Conservation (phyloP, 2,888 invertebrate genomes). For the Drepana falcataria region DNA sequence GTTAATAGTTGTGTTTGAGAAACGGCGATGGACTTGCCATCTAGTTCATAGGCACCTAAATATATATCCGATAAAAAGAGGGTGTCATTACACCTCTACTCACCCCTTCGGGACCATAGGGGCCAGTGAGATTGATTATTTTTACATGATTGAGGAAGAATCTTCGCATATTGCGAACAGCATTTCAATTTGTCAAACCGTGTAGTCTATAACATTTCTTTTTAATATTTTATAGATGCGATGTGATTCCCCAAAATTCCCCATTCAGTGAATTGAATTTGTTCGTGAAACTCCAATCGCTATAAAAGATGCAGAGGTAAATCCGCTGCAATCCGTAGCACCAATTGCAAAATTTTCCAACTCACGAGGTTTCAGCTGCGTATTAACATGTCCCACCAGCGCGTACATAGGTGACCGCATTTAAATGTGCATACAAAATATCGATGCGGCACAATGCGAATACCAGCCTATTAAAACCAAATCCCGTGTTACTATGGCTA, state of each 20-base stretch:
- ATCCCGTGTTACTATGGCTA: slow-evolving; percentile 15
- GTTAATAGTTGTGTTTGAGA: too few species aligned
- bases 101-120: too few species aligned
- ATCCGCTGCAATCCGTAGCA: slow-evolving; percentile 18
- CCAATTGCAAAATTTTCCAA: slow-evolving; percentile 41
- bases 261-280: not conserved
- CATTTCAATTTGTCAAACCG: too few species aligned
- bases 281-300: not conserved
- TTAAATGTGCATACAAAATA: slow-evolving; percentile 76
- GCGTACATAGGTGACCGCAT: slow-evolving; percentile 66
- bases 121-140: too few species aligned
- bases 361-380: slow-evolving; percentile 46
- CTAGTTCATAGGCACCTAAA: too few species aligned
- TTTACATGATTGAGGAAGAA: too few species aligned
- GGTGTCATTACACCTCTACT: too few species aligned
- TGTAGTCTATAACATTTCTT: too few species aligned
- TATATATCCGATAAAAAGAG: too few species aligned
- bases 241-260: not conserved
- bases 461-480: slow-evolving; percentile 47
- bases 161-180: too few species aligned
- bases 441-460: slow-evolving; percentile 66
- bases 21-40: too few species aligned
- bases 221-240: too few species aligned
- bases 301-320: not conserved
- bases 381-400: slow-evolving; percentile 53